Evolutionary conservation across 2,888 invertebrate species (phyloP).

Genomic region (Lithodes maja): DNA sequence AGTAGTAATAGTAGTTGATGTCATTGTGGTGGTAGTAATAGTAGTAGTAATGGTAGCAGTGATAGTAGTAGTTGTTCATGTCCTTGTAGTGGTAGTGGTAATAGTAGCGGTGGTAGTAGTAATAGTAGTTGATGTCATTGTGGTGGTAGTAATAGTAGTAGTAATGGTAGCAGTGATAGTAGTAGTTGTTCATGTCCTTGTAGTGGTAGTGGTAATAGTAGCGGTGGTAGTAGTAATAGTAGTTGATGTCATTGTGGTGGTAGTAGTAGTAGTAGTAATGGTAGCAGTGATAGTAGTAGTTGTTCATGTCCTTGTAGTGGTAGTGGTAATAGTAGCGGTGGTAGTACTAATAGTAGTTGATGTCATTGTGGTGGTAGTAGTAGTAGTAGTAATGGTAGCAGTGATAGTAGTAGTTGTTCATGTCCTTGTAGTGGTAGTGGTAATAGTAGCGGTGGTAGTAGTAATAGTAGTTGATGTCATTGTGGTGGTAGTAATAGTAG

Average conservation of each 20-base stretch:
- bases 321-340: too few species aligned
- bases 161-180: neutral
- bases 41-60: neutral
- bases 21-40: neutral
- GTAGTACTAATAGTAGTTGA: too few species aligned
- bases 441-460: neutral
- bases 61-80: neutral
- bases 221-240: constrained; percentile 9
- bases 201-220: neutral
- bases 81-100: too few species aligned
- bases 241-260: neutral
- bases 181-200: neutral
- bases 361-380: too few species aligned
- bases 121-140: neutral
- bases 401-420: neutral
- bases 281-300: neutral
- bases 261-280: constrained; percentile 24
- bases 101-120: too few species aligned
- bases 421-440: neutral
- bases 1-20: neutral
- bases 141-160: neutral
- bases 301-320: neutral
- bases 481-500: constrained; percentile 15
- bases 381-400: constrained; percentile 19
- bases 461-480: constrained; percentile 4